These are phyloP conservation scores for Microcebus jonahi DNA, from an alignment of 2,113 vertebrate genomes.

Conservation along the genomic window DNA sequence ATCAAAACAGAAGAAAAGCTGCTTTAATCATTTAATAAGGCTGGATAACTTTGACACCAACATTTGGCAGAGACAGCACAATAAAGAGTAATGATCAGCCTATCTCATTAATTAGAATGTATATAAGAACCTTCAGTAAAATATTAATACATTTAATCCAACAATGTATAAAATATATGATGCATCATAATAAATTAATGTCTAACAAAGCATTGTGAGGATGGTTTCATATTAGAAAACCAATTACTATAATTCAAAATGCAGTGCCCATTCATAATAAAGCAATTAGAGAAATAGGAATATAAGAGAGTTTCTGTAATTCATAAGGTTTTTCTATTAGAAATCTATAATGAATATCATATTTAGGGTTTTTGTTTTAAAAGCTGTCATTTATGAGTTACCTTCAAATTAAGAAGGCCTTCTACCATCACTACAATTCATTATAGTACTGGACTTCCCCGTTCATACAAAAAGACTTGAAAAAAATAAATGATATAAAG, in stretches of 20 bases:
- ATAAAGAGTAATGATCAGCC: background rate
- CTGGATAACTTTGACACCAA: background rate
- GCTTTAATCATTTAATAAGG: background rate
- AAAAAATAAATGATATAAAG: background rate
- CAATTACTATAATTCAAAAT: conserved; percentile 20
- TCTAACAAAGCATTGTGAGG: background rate
- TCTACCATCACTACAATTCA: background rate
- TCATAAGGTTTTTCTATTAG: background rate
- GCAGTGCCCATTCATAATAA: background rate
- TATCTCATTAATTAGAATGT: background rate
- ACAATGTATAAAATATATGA: background rate
- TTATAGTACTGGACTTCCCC: background rate
- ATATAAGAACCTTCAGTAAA: background rate
- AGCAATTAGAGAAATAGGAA: background rate
- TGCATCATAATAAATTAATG: background rate
- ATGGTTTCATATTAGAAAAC: conserved; percentile 19
- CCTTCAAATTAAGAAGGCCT: background rate
- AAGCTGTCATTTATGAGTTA: background rate
- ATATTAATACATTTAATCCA: background rate
- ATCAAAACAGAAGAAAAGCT: background rate
- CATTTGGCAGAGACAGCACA: background rate
- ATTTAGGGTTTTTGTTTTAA: background rate
- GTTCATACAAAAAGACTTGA: background rate
- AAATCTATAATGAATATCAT: background rate
- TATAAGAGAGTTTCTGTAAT: background rate